Evolutionary conservation across 2,797 vertebrate species (phyloP).

Genomic region (Poecile montanus): DNA sequence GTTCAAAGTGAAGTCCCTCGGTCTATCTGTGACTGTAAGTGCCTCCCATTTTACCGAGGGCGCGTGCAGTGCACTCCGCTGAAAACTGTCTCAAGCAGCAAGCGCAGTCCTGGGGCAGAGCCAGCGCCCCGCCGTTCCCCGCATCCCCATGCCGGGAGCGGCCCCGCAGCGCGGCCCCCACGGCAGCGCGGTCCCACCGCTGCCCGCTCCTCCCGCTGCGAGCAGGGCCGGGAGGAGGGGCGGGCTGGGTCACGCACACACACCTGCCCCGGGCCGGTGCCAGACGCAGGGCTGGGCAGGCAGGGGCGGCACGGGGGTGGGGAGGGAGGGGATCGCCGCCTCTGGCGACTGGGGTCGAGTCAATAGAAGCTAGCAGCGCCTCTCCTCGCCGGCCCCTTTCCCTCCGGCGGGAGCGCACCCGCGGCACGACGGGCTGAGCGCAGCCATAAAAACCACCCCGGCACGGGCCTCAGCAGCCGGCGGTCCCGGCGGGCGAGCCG

Average conservation of each 20-base stretch:
- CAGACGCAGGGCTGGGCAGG: not conserved
- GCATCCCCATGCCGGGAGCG: not conserved
- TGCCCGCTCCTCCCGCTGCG: not conserved
- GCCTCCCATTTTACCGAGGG: no score
- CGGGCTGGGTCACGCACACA: not conserved
- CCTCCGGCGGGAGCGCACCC: not conserved
- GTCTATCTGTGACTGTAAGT: fast-evolving
- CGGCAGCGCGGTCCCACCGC: not conserved
- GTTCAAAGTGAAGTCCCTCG: not conserved
- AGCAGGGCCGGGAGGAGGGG: not conserved
- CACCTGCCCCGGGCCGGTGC: not conserved
- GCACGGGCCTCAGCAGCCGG: conserved; percentile 1
- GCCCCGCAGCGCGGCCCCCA: not conserved
- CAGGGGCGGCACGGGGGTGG: not conserved
- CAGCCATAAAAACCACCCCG: not conserved
- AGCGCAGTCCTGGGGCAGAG: fast-evolving
- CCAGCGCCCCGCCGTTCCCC: no score
- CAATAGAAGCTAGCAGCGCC: not conserved
- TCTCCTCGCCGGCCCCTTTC: not conserved
- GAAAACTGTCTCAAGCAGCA: not conserved
- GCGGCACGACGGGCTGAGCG: not conserved
- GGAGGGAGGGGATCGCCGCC: not conserved
- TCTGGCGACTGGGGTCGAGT: not conserved
- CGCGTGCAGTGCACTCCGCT: fast-evolving
- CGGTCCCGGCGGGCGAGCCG: not conserved